phyloP scores from a whole-genome alignment of 2,113 vertebrate species.

The Gallinago jamesoni region DNA sequence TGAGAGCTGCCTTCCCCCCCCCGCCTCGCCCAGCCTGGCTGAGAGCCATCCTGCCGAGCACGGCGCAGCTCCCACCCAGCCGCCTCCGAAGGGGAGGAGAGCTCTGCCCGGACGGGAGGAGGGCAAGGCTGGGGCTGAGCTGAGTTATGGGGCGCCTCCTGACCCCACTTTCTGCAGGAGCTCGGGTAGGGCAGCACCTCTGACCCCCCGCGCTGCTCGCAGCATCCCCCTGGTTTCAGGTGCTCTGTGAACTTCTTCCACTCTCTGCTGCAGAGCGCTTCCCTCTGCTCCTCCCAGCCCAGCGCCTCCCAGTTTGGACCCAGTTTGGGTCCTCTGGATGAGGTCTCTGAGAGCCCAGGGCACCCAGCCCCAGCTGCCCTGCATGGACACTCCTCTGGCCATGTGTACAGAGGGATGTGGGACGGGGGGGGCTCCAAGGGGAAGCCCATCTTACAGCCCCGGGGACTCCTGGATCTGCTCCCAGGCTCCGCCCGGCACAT shows the following conservation, averaged over 20 bases:
- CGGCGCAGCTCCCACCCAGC: not conserved
- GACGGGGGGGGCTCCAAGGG: not conserved
- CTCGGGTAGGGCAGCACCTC: not conserved
- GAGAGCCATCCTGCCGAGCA: not conserved
- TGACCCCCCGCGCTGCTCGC: not conserved
- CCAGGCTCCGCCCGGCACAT: not conserved
- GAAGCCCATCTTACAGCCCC: not conserved
- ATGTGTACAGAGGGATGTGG: not conserved
- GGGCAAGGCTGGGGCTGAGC: not conserved
- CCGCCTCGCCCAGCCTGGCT: not conserved
- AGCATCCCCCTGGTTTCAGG: not conserved
- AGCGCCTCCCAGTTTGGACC: not conserved
- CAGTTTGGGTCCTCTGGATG: not conserved
- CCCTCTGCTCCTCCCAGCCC: not conserved
- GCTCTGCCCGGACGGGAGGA: not conserved
- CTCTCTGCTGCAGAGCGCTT: not conserved
- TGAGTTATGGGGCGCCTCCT: not conserved
- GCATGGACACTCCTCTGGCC: too few species aligned
- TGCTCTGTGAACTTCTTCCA: not conserved
- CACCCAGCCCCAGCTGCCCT: not conserved
- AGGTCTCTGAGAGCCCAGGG: rapidly evolving
- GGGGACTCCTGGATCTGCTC: not conserved
- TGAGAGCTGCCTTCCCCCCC: not conserved
- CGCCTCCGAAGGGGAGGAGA: not conserved
- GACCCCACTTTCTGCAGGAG: not conserved